Evolutionary conservation across 1,140 invertebrate genomes (phyloP).

Genomic region (Acromyrmex echinatior): DNA sequence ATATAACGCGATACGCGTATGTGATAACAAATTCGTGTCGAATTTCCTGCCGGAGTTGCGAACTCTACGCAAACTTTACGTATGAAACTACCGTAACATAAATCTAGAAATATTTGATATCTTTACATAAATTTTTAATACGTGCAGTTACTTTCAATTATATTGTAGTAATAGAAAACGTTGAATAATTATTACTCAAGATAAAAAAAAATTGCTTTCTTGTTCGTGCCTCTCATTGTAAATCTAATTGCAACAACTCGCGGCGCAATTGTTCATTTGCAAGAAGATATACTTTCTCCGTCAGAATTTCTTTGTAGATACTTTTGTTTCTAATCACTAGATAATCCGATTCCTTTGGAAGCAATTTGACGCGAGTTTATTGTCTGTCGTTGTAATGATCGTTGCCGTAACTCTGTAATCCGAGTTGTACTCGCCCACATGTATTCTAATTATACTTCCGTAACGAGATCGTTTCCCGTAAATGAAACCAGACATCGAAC

Average conservation of each 20-base stretch:
- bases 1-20: slow-evolving; percentile 12
- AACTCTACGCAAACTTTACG: background rate
- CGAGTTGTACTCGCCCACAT: slow-evolving; percentile 39
- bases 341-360: background rate
- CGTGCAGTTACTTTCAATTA: background rate
- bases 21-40: slow-evolving; percentile 17
- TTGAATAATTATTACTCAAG: background rate
- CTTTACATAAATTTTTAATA: background rate
- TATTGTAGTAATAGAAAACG: background rate
- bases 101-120: background rate
- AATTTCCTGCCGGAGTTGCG: slow-evolving; percentile 11
- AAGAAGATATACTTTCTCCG: background rate
- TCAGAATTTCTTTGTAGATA: background rate
- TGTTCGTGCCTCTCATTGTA: background rate
- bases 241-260: background rate
- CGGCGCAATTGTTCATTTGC: background rate
- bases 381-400: background rate
- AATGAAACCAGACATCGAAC: background rate
- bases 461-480: slow-evolving; percentile 34
- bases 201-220: background rate
- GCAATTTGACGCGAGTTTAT: slow-evolving; percentile 19
- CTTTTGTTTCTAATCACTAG: background rate
- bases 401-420: slow-evolving; percentile 8
- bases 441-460: slow-evolving; percentile 9
- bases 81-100: background rate